Base-by-base conservation (phyloP, 2,113 vertebrate genomes). In the Corythaeola cristata region DNA sequence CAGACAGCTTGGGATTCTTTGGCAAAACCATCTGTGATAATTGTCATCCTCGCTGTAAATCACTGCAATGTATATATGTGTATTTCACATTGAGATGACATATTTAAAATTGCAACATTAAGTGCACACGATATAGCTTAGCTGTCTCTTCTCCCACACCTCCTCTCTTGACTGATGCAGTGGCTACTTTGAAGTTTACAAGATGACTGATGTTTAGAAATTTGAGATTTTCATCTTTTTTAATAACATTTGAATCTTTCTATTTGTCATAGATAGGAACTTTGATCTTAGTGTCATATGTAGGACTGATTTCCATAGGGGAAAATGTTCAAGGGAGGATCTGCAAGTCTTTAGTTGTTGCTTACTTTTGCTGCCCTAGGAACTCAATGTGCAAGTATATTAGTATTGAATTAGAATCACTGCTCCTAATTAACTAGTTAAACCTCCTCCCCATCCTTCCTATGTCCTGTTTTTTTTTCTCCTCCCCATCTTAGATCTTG, bases 261-360 rank as follows among this genome's bases (percentile, higher is more conserved):
- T 52, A 19, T 93, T 96, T 95, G 92, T 89, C 88, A 56, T 22
- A 68, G 92, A 66, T 41, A 18, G 78, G 56, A 82, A 75, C 94
- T 96, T 94, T 97, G 96, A 96, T 95, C 94, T 79, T 0, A 22
- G 77, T 92, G 81, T 94, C 90, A 63, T 9, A 33, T 55, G 74
- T 88, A 79, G 95, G 87, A 6, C 85, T 90, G 85, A 88, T 96
- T 95, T 94, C 92, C 94, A 68, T 44, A 28, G 62, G 69, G 64
- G 85, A 26, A 39, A 26, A 33, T 12, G 35, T 96, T 89, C 69
- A 24, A 37, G 90, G 77, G 37, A 93, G 60, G 87, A 84, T 85
- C 81, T 71, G 69, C 92, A 47, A 47, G 64, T 37, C 81, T 59
- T 78, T 4, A 20, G 73, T 44, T 60, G 66, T 49, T 58, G 56